Conservation (phyloP, 2,797 vertebrate species). For the Muscicapa comitata region DNA sequence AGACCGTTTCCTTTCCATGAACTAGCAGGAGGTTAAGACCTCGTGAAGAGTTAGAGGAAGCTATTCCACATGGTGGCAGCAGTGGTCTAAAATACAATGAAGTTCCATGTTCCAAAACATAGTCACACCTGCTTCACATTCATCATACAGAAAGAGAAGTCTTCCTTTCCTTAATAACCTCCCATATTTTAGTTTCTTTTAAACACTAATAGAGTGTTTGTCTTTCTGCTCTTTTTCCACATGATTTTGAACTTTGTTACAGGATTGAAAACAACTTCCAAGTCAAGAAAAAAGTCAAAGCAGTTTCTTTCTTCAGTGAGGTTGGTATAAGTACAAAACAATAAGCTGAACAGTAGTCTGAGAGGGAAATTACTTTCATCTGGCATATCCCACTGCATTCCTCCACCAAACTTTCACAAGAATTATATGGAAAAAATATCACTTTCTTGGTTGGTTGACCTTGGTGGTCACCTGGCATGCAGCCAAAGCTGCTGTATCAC, state of each 20-base stretch:
- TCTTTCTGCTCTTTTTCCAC: not conserved
- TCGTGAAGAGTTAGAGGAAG: not conserved
- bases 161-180: not conserved
- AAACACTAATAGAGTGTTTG: not conserved
- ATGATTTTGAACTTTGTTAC: not conserved
- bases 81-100: constrained; percentile 19
- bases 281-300: not conserved
- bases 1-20: not conserved
- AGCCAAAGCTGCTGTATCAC: not conserved
- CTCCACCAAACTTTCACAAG: not conserved
- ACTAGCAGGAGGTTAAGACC: not conserved
- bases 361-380: not conserved
- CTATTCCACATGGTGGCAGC: constrained; percentile 55
- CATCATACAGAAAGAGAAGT: not conserved
- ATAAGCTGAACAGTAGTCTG: not conserved
- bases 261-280: not conserved
- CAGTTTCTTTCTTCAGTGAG: not conserved
- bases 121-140: not conserved
- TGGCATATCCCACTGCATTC: not conserved
- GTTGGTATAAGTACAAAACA: not conserved
- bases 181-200: not conserved
- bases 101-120: not conserved
- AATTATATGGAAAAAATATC: not conserved
- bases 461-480: not conserved
- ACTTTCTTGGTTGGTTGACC: not conserved